These are phyloP conservation scores for Hipparchia sbordonii DNA, from an alignment of 2,888 invertebrate genomes.

Conservation along the genomic window DNA sequence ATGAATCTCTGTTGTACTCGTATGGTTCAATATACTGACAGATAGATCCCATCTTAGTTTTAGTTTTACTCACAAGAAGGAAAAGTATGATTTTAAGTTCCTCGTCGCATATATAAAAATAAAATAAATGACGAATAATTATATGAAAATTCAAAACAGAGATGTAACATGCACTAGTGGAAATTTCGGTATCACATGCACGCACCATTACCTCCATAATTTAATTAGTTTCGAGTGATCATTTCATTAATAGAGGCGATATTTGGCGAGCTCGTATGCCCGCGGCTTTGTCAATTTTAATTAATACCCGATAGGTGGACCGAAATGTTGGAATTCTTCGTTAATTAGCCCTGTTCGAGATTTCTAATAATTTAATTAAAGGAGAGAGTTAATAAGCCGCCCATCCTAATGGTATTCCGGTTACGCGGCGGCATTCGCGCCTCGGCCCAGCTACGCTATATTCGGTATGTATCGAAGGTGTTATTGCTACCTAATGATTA, in stretches of 20 bases:
- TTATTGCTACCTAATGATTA: conserved; percentile 20
- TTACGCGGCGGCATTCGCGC: conserved; percentile 64
- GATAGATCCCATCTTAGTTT: too few relatives aligned
- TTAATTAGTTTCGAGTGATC: conserved; percentile 83
- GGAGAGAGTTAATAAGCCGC: conserved; percentile 74
- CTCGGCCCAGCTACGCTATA: conserved; percentile 32
- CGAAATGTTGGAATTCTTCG: conserved; percentile 82
- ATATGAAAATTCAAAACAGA: conserved; percentile 28
- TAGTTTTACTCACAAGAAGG: too few relatives aligned
- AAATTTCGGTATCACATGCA: conserved; percentile 68
- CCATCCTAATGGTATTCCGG: conserved; percentile 68
- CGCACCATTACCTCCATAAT: conserved; percentile 81
- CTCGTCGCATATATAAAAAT: not conserved
- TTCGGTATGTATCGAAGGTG: conserved; percentile 23
- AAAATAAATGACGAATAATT: not conserved
- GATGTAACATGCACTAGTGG: conserved; percentile 43
- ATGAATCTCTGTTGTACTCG: too few relatives aligned
- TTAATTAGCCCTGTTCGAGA: conserved; percentile 80
- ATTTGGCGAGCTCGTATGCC: conserved; percentile 73
- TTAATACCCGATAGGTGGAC: conserved; percentile 79
- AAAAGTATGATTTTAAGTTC: not conserved
- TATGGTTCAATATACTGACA: too few relatives aligned
- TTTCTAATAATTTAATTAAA: conserved; percentile 83
- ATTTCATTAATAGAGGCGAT: conserved; percentile 80
- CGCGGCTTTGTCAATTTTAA: conserved; percentile 82